Percentiles rank a stretch among this genome's conserved stretches.
Conservation (phyloP, 2,797 vertebrate genomes). For the Denticeps clupeoides region DNA sequence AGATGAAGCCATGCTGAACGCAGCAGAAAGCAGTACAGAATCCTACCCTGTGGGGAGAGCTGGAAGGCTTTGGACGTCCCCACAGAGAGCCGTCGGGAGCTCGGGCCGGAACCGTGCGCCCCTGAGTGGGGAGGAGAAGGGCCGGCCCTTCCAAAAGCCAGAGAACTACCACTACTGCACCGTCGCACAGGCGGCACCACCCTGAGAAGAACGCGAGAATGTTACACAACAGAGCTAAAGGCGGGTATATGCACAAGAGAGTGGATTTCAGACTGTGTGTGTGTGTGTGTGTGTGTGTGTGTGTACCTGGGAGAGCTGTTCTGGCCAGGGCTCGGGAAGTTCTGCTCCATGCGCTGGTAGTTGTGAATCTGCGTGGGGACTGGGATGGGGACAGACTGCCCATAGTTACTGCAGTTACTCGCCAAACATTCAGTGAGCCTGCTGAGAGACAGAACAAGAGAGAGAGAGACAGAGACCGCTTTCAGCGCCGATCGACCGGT, state of each 20-base stretch:
- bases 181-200: slow-evolving; percentile 54
- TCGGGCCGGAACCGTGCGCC: slow-evolving; percentile 50
- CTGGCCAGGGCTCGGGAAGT: slow-evolving; percentile 69
- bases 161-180: slow-evolving; percentile 71
- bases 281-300: neutral
- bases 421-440: slow-evolving; percentile 64
- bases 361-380: slow-evolving; percentile 93
- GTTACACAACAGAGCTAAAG: neutral
- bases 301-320: slow-evolving; percentile 69
- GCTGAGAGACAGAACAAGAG: slow-evolving; percentile 36
- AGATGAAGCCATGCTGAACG: neutral
- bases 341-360: slow-evolving; percentile 91
- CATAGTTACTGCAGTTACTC: slow-evolving; percentile 63
- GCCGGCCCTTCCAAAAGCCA: slow-evolving; percentile 62
- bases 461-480: slow-evolving; percentile 15
- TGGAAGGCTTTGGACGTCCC: slow-evolving; percentile 75
- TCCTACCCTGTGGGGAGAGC: slow-evolving; percentile 77
- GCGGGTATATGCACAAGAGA: neutral
- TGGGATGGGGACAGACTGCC: slow-evolving; percentile 85
- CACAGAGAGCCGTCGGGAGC: slow-evolving; percentile 69
- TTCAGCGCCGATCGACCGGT: too few relatives aligned
- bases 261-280: neutral
- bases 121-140: slow-evolving; percentile 65
- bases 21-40: neutral
- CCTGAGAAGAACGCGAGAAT: slow-evolving; percentile 35